A percentile compares a stretch with the other conserved stretches of the same genome.
phyloP scores from a whole-genome alignment of 2,113 vertebrate species.

The Rallus limicola region DNA sequence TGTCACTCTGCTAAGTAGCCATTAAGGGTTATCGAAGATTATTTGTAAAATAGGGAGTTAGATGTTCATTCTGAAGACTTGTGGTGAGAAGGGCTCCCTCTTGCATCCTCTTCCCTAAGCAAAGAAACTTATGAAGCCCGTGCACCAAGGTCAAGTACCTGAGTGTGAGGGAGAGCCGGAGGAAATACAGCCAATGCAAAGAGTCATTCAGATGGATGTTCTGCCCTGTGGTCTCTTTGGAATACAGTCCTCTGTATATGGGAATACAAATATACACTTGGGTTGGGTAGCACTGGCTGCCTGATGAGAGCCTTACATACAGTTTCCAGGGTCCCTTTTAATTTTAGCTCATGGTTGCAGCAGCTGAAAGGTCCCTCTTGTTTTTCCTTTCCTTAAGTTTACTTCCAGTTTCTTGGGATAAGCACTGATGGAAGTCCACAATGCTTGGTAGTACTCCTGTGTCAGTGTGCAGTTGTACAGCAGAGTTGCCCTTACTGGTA shows the following conservation, averaged over 20 bases:
- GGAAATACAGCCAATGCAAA: not conserved
- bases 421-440: not conserved
- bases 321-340: not conserved
- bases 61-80: not conserved
- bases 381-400: not conserved
- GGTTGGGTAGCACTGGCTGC: not conserved
- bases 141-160: not conserved
- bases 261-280: too few species aligned
- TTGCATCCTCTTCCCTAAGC: not conserved
- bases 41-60: conserved; percentile 3
- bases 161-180: not conserved
- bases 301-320: not conserved
- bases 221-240: not conserved
- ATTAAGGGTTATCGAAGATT: not conserved
- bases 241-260: not conserved
- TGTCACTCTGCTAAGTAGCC: conserved; percentile 27
- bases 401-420: not conserved
- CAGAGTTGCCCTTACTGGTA: not conserved
- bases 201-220: not conserved
- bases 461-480: not conserved
- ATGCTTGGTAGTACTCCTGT: not conserved
- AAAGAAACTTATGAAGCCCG: not conserved
- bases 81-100: not conserved
- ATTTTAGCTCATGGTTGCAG: not conserved
- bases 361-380: not conserved